Evolutionary conservation across 2,888 invertebrate species (phyloP).

Genomic region (Campaea margaritaria): DNA sequence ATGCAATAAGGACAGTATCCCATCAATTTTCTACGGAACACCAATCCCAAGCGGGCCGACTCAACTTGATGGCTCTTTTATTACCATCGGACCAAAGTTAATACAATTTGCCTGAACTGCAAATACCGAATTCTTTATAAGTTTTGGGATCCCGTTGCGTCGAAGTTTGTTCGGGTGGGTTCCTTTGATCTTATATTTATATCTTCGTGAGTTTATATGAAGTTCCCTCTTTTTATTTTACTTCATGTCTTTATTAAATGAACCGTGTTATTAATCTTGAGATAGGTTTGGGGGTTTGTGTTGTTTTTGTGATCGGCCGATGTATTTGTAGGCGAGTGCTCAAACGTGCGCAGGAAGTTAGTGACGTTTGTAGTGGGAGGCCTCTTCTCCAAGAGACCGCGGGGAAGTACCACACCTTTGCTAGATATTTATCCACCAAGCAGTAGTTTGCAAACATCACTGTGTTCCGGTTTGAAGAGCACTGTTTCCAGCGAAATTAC

Average conservation of each 20-base stretch:
- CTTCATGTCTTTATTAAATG: constrained; percentile 52
- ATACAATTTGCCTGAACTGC: constrained; percentile 54
- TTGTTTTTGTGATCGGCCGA: constrained; percentile 16
- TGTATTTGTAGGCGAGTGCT: neutral
- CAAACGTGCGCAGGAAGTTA: neutral
- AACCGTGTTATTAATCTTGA: constrained; percentile 38
- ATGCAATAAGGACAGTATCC: constrained; percentile 1
- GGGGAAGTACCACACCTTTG: too few relatives aligned
- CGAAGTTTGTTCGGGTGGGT: constrained; percentile 18
- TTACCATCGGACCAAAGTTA: constrained; percentile 46
- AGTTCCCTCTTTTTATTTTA: constrained; percentile 59
- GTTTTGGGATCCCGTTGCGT: constrained; percentile 41
- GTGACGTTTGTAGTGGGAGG: too few relatives aligned
- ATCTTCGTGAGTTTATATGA: constrained; percentile 52
- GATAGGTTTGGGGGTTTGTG: constrained; percentile 25
- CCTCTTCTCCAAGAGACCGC: too few relatives aligned
- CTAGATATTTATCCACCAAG: too few relatives aligned
- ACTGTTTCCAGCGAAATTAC: too few relatives aligned
- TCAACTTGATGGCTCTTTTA: constrained; percentile 24
- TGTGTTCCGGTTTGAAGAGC: too few relatives aligned
- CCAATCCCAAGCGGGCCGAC: constrained; percentile 13
- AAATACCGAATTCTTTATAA: constrained; percentile 54
- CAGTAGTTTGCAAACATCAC: too few relatives aligned
- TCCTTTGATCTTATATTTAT: constrained; percentile 67
- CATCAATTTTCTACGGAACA: constrained; percentile 27